phyloP scores from a whole-genome alignment of 2,113 vertebrate genomes.

The Melanerpes formicivorus region DNA sequence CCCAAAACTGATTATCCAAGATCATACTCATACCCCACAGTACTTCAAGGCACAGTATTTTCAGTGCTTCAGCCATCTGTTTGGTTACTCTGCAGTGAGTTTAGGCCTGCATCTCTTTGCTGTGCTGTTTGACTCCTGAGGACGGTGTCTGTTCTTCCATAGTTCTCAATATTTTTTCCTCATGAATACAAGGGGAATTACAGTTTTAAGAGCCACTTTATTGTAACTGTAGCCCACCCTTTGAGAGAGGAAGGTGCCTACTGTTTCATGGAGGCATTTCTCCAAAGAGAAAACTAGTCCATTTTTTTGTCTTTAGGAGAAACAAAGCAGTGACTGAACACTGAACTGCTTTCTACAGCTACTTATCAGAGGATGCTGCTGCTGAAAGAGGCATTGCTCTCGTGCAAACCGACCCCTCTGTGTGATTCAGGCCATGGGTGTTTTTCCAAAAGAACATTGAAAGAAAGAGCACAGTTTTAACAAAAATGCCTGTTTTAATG shows the following conservation, averaged over 20 bases:
- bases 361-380: slow-evolving; percentile 1
- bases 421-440: not conserved
- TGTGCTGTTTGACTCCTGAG: not conserved
- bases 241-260: not conserved
- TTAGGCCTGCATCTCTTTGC: not conserved
- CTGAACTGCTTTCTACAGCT: not conserved
- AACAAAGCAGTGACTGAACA: too few species aligned
- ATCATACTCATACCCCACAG: fast-evolving
- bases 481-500: not conserved
- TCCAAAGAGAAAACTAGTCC: not conserved
- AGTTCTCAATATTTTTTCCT: not conserved
- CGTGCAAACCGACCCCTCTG: not conserved
- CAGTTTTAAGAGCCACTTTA: not conserved
- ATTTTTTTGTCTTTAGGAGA: not conserved
- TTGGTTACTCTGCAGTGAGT: not conserved
- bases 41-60: not conserved
- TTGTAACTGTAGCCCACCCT: not conserved
- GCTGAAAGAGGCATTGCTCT: not conserved
- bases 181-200: not conserved
- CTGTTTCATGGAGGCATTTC: not conserved
- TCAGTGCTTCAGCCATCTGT: not conserved
- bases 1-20: not conserved
- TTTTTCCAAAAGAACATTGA: not conserved
- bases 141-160: not conserved
- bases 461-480: not conserved